Base-by-base conservation (phyloP, 2,888 invertebrate species). In the Helicoverpa assulta region DNA sequence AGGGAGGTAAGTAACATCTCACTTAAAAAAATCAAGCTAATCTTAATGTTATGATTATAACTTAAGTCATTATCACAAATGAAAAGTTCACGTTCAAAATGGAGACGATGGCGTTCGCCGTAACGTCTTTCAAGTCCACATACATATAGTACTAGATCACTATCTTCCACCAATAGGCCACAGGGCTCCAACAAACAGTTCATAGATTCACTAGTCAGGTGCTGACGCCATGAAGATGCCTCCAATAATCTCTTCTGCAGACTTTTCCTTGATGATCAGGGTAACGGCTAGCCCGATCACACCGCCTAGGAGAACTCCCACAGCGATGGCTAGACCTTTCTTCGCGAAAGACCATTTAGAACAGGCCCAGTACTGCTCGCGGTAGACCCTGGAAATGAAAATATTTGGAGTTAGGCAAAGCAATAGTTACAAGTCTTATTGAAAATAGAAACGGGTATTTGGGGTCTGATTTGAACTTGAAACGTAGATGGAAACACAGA, bases 291-390 rank as follows among this genome's bases (percentile, higher is more conserved):
- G 86, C 2, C 94, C 92, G 4, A 95, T 89, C 0, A 93, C 90
- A 0, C 92, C 87, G 0, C 95, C 95, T 0, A 93, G 64, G 0
- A 94, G 89, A 0, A 95, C 76, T 0, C 92, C 95, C 4, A 92
- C 93, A 0, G 90, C 78, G 14, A 94, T 80, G 4, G 93, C 94
- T 29, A 95, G 87, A 16, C 91, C 47, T 7, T 90, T 80, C 79
- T 94, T 94, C 0, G 86, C 89, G 33, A 86, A 82, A 0, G 95
- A 91, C 95, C 95, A 95, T 51, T 87, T 91, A 1, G 95, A 89
- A 72, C 95, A 95, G 0, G 93, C 85, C 92, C 95, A 95, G 84
- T 95, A 95, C 75, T 95, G 95, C 84, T 95, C 95, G 0, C 93
- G 89, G 55, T 93, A 87, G 0, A 95, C 95, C 62, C 95, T 95